Percentiles rank a stretch among this genome's conserved stretches.
These are phyloP conservation scores for Hybos culiciformis DNA, from an alignment of 2,888 invertebrate genomes.

Conservation along the genomic window DNA sequence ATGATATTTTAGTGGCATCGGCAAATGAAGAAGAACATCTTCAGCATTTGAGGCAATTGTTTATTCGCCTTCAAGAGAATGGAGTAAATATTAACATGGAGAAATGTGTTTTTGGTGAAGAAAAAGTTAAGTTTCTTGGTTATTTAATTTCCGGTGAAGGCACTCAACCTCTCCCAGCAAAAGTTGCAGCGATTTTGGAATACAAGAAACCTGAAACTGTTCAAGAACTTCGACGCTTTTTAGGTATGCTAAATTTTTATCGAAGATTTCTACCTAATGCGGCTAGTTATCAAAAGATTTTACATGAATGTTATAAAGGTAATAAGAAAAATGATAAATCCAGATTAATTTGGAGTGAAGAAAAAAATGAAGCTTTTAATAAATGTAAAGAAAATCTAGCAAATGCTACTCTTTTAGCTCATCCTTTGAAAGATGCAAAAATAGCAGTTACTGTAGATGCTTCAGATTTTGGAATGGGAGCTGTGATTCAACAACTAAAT, in stretches of 20 bases:
- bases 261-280: conserved; percentile 1
- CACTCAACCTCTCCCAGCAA: not conserved
- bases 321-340: too few relatives aligned
- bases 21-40: conserved; percentile 12
- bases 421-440: not conserved
- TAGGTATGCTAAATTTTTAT: conserved; percentile 9
- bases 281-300: not conserved
- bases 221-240: conserved; percentile 4
- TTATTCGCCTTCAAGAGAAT: conserved; percentile 13
- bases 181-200: conserved; percentile 2
- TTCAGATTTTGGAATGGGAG: conserved; percentile 27
- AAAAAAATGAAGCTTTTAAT: conserved; percentile 1
- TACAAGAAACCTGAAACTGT: conserved; percentile 1
- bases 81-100: conserved; percentile 15
- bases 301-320: not conserved
- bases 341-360: too few relatives aligned
- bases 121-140: conserved; percentile 6
- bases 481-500: conserved; percentile 24
- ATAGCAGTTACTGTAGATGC: conserved; percentile 14
- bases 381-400: not conserved
- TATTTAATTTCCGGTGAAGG: conserved; percentile 4
- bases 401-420: conserved; percentile 8
- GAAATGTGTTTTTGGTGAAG: conserved; percentile 9
- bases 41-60: conserved; percentile 15
- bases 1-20: conserved; percentile 21